Evolutionary conservation across 2,888 invertebrate genomes (phyloP), one percentile per base, ranked within the genome.

Genomic region (Stratiomys singularior): DNA sequence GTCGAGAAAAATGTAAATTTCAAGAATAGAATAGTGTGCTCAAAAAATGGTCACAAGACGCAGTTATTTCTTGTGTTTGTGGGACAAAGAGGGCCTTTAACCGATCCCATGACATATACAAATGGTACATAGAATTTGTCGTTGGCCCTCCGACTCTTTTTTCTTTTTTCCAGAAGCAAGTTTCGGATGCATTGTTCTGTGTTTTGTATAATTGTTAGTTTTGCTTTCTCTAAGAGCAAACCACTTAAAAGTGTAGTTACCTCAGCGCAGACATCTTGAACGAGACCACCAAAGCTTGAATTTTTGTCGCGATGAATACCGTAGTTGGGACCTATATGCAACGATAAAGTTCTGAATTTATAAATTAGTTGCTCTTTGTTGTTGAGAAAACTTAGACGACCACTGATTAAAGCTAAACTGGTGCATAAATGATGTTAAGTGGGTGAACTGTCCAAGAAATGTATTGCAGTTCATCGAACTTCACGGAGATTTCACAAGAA

Each of bases 251-350:
- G 64, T 64, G 64, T 23, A 30, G 27, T 64, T 64, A 64, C 64
- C 64, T 30, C 11, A 9, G 37, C 28, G 13, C 11, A 21, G 25
- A 25, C 21, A 66, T 37, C 66, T 66, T 37, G 37, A 66, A 37
- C 37, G 37, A 47, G 69, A 69, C 69, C 69, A 69, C 69, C 69
- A 69, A 69, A 69, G 69, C 21, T 67, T 30, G 5, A 37, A 37
- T 37, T 3, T 37, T 9, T 37, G 37, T 37, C 37, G 37, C 37
- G 37, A 37, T 37, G 37, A 9, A 37, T 37, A 37, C 37, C 37
- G 37, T 9, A 37, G 9, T 37, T 37, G 3, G 5, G 9, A 37
- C 37, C 9, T 37, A 3, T 37, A 37, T 37, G 37, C 37, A 37
- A 37, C 37, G 37, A 37, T 37, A 5, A 37, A 37, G 9, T 37